These are phyloP conservation scores for Augiades crinisus DNA, from an alignment of 2,888 invertebrate species.

Conservation along the genomic window DNA sequence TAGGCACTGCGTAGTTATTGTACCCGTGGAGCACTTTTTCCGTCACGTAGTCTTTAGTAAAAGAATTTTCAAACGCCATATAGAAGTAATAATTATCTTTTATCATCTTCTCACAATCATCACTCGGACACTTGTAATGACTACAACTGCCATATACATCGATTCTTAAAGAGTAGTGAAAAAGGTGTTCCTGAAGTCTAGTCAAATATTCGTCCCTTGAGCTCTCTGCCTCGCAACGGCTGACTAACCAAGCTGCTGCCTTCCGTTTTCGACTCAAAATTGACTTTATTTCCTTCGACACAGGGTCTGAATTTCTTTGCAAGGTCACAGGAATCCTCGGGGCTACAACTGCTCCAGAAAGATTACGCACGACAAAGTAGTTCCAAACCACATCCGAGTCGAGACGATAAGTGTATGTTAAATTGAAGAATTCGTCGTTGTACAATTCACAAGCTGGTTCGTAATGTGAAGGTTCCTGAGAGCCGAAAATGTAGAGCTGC, in stretches of 20 bases:
- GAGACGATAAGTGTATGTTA: conserved; percentile 56
- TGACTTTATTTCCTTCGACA: conserved; percentile 37
- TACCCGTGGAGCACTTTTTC: conserved; percentile 59
- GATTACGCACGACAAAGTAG: conserved; percentile 49
- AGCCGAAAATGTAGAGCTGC: conserved; percentile 50
- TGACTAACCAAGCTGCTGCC: conserved; percentile 55
- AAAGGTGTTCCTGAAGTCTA: conserved; percentile 50
- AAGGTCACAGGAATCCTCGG: conserved; percentile 43
- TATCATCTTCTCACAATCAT: conserved; percentile 43
- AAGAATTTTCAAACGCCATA: conserved; percentile 58
- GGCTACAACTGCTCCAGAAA: conserved; percentile 42
- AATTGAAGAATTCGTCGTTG: conserved; percentile 55
- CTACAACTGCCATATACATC: conserved; percentile 52
- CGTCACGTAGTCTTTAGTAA: conserved; percentile 53
- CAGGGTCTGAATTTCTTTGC: conserved; percentile 33
- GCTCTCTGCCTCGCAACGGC: conserved; percentile 44
- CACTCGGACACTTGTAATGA: conserved; percentile 37
- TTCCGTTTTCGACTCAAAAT: conserved; percentile 46
- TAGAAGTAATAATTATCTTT: conserved; percentile 55
- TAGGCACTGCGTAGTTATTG: conserved; percentile 83
- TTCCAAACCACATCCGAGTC: conserved; percentile 56
- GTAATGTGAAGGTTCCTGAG: conserved; percentile 45
- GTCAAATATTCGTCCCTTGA: conserved; percentile 46
- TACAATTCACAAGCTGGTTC: conserved; percentile 49
- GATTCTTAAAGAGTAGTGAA: conserved; percentile 45